These are phyloP conservation scores for Himantopus leucocephalus DNA, from an alignment of 2,113 vertebrate genomes.

Conservation along the genomic window DNA sequence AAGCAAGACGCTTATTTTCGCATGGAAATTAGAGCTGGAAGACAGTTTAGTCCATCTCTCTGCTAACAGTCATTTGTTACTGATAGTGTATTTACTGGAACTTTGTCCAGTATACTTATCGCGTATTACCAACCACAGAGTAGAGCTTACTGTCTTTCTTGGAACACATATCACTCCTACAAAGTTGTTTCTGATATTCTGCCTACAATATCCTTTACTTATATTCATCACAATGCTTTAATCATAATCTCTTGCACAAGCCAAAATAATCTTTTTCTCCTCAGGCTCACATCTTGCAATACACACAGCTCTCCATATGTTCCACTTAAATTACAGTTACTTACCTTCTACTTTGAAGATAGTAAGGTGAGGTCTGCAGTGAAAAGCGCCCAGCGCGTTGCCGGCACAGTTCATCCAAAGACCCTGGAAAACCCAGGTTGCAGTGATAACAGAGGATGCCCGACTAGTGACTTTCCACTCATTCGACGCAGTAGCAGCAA, in stretches of 20 bases:
- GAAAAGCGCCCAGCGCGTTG: slow-evolving; percentile 89
- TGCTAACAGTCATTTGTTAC: not conserved
- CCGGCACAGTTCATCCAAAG: slow-evolving; percentile 95
- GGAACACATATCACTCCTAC: not conserved
- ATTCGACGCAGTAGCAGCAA: slow-evolving; percentile 86
- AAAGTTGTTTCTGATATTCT: not conserved
- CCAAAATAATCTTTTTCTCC: not conserved
- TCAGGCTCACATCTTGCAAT: not conserved
- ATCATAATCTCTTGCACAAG: not conserved
- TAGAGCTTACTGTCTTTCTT: not conserved
- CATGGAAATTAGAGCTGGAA: not conserved
- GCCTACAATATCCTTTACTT: not conserved
- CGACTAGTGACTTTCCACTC: slow-evolving; percentile 92
- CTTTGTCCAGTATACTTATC: not conserved
- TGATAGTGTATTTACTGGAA: not conserved
- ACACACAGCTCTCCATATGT: not conserved
- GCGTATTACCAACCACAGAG: not conserved
- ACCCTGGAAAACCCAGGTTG: slow-evolving; percentile 94
- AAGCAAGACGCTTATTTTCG: not conserved
- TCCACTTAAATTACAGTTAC: not conserved
- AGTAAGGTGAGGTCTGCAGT: slow-evolving; percentile 89
- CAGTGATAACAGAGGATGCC: slow-evolving; percentile 92
- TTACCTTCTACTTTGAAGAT: slow-evolving; percentile 89
- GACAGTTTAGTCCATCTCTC: not conserved
- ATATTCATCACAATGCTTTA: not conserved